Evolutionary conservation across 2,797 vertebrate genomes (phyloP).

Genomic region (Galago senegalensis): DNA sequence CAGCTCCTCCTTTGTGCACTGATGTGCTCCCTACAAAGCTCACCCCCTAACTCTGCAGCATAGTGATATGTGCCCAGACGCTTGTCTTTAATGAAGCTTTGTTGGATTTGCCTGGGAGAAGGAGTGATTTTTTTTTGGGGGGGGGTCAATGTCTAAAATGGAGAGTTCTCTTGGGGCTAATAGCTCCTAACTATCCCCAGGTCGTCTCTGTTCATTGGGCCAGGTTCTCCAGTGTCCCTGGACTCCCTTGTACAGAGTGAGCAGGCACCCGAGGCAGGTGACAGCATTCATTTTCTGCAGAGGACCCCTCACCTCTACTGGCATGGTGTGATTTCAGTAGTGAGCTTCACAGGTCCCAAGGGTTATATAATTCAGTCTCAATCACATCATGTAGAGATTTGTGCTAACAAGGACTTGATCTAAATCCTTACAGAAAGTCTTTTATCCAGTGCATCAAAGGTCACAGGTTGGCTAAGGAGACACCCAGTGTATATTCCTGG

Average conservation of each 20-base stretch:
- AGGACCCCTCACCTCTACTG: background rate
- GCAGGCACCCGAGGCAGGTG: background rate
- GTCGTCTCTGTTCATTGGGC: background rate
- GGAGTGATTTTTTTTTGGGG: background rate
- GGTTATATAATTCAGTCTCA: background rate
- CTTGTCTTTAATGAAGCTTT: background rate
- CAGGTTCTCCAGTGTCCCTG: background rate
- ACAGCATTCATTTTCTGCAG: background rate
- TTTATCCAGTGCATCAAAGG: background rate
- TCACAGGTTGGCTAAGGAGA: background rate
- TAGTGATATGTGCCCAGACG: background rate
- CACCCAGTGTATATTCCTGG: background rate
- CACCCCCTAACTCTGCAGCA: background rate
- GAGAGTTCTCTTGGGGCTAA: background rate
- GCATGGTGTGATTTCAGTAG: background rate
- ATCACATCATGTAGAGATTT: background rate
- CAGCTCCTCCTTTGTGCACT: background rate
- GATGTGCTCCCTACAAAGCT: background rate
- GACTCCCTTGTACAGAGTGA: fast-evolving
- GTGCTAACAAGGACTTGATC: background rate
- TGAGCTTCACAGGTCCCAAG: background rate
- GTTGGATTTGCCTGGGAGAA: background rate
- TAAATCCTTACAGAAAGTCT: background rate
- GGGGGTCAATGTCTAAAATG: background rate
- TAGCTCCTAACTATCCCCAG: background rate